Evolutionary conservation across 2,888 invertebrate genomes (phyloP).

Genomic region (Tinea pellionella): DNA sequence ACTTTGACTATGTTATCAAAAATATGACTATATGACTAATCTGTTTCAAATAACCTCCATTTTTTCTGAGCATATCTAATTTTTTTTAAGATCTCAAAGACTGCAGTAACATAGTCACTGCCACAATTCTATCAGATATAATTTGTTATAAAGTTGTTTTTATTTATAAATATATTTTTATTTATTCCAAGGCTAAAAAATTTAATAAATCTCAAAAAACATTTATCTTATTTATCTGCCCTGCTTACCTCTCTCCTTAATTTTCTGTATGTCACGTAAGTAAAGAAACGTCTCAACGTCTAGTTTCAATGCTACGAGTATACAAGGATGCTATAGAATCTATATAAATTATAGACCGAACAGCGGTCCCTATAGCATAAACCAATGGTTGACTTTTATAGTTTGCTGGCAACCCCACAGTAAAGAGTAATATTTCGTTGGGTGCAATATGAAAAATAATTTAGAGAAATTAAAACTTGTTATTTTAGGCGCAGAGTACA

Average conservation of each 20-base stretch:
- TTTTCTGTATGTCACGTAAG: no score
- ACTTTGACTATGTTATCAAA: slow-evolving; percentile 54
- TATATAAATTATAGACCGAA: no score
- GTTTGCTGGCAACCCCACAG: no score
- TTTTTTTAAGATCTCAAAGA: slow-evolving; percentile 44
- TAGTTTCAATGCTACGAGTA: no score
- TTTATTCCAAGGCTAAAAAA: slow-evolving; percentile 44
- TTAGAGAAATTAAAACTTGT: no score
- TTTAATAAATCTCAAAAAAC: slow-evolving; percentile 14
- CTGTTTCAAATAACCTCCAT: neutral
- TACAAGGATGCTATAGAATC: no score
- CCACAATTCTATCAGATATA: slow-evolving; percentile 26
- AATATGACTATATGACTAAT: slow-evolving; percentile 18
- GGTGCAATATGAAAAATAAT: no score
- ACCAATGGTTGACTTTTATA: no score
- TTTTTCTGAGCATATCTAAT: neutral
- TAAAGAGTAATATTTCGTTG: no score
- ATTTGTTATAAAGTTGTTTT: slow-evolving; percentile 54
- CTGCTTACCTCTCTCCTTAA: neutral
- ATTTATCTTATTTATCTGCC: slow-evolving; percentile 8
- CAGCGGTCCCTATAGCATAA: no score
- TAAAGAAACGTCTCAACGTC: no score
- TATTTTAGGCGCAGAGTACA: no score
- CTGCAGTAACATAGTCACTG: slow-evolving; percentile 65
- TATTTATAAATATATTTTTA: slow-evolving; percentile 49